A percentile compares a stretch with the other conserved stretches of the same genome.
Conservation (phyloP, 2,113 vertebrate species). For the Ptyas mucosa region DNA sequence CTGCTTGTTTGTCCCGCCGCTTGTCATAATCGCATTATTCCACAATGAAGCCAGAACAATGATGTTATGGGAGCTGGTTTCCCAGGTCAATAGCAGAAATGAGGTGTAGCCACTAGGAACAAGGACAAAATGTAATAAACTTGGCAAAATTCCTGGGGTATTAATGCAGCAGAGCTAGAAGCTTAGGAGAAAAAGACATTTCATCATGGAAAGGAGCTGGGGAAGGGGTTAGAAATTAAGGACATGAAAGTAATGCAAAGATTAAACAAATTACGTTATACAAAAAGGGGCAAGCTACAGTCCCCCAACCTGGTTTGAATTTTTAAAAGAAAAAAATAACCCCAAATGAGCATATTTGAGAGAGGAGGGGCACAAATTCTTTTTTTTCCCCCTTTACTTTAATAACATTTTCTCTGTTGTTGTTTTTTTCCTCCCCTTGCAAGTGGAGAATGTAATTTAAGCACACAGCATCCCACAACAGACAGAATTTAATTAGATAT, state of each 20-base stretch:
- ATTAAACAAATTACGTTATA: slow-evolving; percentile 38
- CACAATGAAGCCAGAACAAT: slow-evolving; percentile 44
- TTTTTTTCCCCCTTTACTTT: not conserved
- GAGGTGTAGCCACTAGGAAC: slow-evolving; percentile 37
- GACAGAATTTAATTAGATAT: slow-evolving; percentile 58
- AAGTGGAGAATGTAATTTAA: slow-evolving; percentile 37
- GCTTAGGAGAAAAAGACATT: slow-evolving; percentile 38
- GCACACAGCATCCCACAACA: not conserved
- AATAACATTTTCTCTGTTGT: not conserved
- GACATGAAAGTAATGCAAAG: slow-evolving; percentile 43
- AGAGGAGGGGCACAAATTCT: not conserved
- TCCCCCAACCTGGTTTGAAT: not conserved
- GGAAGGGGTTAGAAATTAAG: slow-evolving; percentile 43
- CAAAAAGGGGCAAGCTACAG: slow-evolving; percentile 4
- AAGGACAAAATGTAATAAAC: slow-evolving; percentile 59
- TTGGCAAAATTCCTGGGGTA: slow-evolving; percentile 45
- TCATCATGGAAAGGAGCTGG: slow-evolving; percentile 36
- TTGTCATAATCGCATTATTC: slow-evolving; percentile 57
- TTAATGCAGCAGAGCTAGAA: slow-evolving; percentile 38
- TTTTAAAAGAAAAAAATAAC: not conserved
- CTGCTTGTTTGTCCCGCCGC: slow-evolving; percentile 53
- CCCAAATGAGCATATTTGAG: slow-evolving; percentile 13
- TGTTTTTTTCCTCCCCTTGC: not conserved
- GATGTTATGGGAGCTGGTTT: slow-evolving; percentile 45
- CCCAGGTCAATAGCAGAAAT: slow-evolving; percentile 32